Base-by-base conservation (phyloP, 2,888 invertebrate species). In the Herminia tarsipennalis region DNA sequence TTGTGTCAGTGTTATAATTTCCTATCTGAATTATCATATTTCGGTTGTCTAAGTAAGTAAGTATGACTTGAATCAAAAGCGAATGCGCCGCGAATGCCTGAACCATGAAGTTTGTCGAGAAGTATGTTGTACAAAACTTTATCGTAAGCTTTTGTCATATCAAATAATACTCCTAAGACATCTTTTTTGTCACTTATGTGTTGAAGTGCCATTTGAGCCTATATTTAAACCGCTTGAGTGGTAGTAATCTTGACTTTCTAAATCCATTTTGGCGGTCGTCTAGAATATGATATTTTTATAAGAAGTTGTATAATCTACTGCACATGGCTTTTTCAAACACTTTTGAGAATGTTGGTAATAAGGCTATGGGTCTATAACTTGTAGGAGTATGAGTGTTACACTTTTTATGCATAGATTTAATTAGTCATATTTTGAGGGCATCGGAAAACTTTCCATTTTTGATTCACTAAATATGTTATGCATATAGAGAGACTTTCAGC, bases 241-340 rank as follows among this genome's bases (percentile, higher is more conserved):
- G 36, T 36, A 2, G 36, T n/a, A n/a, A 36, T 18, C 13, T 18
- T 2, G 36, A 12, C n/a, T 18, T 17, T 27, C 27, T 27, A 12
- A 27, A 27, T 17, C 36, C 36, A 8, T 25, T 25, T 27, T 36
- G 27, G 8, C 20, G 6, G 8, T 33, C 33, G 8, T 33, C 27
- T 2, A 32, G 32, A 2, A 32, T 32, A 8, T 3, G 18, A 6
- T 32, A 20, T 32, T 12, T 20, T 32, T 18, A 18, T 12, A 20
- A 1, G 12, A 10, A 32, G 2, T 22, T 9, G 0, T 1, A 13
- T 14, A 28, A 13, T 3, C 28, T 13, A 14, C 14, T 13, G 1
- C 17, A 17, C n/a, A 1, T 18, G 9, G 24, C n/a, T 20, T 32
- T 18, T 32, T 36, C 17, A 36, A 24, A 28, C 6, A 28, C 1